A percentile compares a stretch with the other conserved stretches of the same genome.
Conservation (phyloP, 2,113 vertebrate species). For the Ia io region DNA sequence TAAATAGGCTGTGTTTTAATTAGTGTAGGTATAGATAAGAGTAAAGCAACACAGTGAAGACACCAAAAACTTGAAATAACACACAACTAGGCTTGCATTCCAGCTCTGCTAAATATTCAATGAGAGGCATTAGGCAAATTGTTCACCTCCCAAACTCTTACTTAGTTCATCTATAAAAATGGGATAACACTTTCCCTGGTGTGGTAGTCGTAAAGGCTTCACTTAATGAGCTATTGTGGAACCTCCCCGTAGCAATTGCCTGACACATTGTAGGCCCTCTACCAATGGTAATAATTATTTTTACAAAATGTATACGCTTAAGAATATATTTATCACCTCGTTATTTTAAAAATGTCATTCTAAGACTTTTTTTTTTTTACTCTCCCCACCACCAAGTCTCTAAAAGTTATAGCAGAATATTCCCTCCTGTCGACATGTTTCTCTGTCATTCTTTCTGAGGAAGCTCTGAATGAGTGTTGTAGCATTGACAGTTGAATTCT, state of each 20-base stretch:
- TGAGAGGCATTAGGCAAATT: neutral
- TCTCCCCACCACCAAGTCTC: neutral
- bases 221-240: neutral
- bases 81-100: neutral
- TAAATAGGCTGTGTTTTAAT: slow-evolving; percentile 42
- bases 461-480: slow-evolving; percentile 53
- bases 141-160: neutral
- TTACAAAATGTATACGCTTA: neutral
- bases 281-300: neutral
- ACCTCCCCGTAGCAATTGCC: neutral
- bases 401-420: neutral
- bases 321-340: neutral
- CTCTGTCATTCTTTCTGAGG: neutral
- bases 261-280: neutral
- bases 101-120: neutral
- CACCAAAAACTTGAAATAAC: neutral
- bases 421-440: neutral
- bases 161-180: neutral
- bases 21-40: neutral
- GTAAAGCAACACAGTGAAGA: neutral
- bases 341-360: neutral
- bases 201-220: neutral
- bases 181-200: neutral
- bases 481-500: slow-evolving; percentile 58
- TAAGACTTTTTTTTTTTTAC: neutral